Conservation (phyloP, 23 tunicate species). For the Aplidium turbinatum region DNA sequence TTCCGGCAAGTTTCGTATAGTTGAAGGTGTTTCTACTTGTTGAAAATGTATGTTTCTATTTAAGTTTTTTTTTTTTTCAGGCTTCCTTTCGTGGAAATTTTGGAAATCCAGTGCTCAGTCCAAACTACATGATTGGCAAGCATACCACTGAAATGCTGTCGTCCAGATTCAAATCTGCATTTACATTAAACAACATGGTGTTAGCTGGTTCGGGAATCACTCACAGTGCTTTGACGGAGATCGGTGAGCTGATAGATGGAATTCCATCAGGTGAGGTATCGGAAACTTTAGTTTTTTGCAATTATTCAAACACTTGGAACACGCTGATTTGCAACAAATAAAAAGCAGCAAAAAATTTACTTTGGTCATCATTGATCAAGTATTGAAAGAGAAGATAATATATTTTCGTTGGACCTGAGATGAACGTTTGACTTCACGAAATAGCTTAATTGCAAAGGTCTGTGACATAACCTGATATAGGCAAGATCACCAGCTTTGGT, state of each 20-base stretch:
- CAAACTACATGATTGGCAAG: slow-evolving; percentile 70
- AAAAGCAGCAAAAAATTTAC: too few relatives aligned
- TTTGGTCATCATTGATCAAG: too few relatives aligned
- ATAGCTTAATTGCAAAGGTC: too few relatives aligned
- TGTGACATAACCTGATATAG: too few relatives aligned
- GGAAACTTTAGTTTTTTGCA: too few relatives aligned
- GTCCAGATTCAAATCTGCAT: slow-evolving; percentile 27
- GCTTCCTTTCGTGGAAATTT: slow-evolving; percentile 75
- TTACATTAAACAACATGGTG: slow-evolving; percentile 51
- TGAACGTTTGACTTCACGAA: too few relatives aligned
- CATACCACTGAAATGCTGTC: slow-evolving; percentile 78
- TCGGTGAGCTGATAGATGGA: slow-evolving; percentile 29
- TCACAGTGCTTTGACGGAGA: slow-evolving; percentile 54
- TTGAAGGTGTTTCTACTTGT: background rate
- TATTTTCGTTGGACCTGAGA: too few relatives aligned
- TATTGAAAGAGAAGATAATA: too few relatives aligned
- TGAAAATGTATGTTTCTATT: background rate
- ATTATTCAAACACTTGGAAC: too few relatives aligned
- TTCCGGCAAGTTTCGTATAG: background rate
- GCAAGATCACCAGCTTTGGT: too few relatives aligned
- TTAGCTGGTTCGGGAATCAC: slow-evolving; percentile 74
- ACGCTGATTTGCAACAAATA: too few relatives aligned
- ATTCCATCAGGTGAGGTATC: background rate
- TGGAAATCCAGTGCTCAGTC: slow-evolving; percentile 56
- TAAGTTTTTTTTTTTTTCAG: slow-evolving; percentile 7